phyloP scores from a whole-genome alignment of 1,140 invertebrate species.

The Pseudoatta argentina region DNA sequence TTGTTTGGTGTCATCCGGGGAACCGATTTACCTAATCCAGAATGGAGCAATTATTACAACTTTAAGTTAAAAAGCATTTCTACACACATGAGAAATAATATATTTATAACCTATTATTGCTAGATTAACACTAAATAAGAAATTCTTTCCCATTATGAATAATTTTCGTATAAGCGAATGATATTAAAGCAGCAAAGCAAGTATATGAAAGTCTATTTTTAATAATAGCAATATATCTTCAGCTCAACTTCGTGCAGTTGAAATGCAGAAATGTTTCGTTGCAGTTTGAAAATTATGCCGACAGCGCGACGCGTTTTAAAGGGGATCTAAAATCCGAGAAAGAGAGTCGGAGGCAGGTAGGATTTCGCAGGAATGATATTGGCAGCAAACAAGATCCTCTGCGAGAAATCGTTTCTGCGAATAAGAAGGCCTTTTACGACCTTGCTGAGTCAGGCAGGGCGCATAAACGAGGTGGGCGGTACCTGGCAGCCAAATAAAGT shows the following conservation, averaged over 20 bases:
- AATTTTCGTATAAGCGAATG: not conserved
- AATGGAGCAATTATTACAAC: slow-evolving; percentile 28
- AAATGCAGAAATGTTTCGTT: slow-evolving; percentile 17
- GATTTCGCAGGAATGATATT: slow-evolving; percentile 73
- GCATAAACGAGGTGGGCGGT: slow-evolving; percentile 85
- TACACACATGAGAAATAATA: not conserved
- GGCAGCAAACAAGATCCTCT: slow-evolving; percentile 76
- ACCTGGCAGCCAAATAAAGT: slow-evolving; percentile 83
- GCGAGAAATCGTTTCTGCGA: slow-evolving; percentile 81
- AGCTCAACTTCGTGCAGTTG: not conserved
- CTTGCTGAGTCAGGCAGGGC: slow-evolving; percentile 81
- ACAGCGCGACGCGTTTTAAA: slow-evolving; percentile 48
- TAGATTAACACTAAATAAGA: not conserved
- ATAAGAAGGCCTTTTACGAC: slow-evolving; percentile 77
- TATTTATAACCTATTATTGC: not conserved
- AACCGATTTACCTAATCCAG: slow-evolving; percentile 9
- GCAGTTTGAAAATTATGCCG: slow-evolving; percentile 17
- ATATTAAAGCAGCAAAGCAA: not conserved
- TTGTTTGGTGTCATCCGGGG: not conserved
- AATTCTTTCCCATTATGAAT: not conserved
- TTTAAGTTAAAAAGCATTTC: not conserved
- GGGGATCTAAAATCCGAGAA: slow-evolving; percentile 37
- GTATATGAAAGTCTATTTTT: slow-evolving; percentile 12
- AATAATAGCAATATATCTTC: slow-evolving; percentile 4
- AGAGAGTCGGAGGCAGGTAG: slow-evolving; percentile 48